Evolutionary conservation across 2,888 invertebrate species (phyloP).

Genomic region (Zygaena filipendulae): DNA sequence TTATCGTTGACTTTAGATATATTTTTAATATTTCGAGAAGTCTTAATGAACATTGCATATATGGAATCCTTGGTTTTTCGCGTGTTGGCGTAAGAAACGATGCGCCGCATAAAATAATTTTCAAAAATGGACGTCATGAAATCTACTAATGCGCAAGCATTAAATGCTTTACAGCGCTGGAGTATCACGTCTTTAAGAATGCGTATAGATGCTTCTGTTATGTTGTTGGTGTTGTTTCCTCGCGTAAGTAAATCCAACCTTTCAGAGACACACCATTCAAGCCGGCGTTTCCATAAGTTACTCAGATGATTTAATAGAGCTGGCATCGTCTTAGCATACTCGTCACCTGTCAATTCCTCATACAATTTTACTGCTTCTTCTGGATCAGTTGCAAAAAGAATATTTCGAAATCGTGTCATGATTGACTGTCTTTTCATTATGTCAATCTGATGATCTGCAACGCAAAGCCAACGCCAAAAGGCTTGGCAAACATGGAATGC

Average conservation of each 20-base stretch:
- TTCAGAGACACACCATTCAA: conserved; percentile 10
- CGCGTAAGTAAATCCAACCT: conserved; percentile 7
- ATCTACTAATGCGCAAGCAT: conserved; percentile 12
- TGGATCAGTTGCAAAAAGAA: not conserved
- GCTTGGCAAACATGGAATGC: conserved; percentile 7
- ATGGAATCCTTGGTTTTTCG: conserved; percentile 8
- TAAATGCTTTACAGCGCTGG: conserved; percentile 14
- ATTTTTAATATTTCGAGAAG: conserved; percentile 11
- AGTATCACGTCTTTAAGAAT: conserved; percentile 12
- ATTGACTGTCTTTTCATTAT: conserved; percentile 2
- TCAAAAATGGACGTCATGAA: conserved; percentile 11
- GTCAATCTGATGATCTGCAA: conserved; percentile 3
- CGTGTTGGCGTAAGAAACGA: not conserved
- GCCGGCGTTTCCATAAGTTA: conserved; percentile 7
- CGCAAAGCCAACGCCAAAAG: conserved; percentile 8
- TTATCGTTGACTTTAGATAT: conserved; percentile 12
- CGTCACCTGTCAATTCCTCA: too few species aligned
- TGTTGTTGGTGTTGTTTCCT: conserved; percentile 12
- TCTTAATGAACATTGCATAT: conserved; percentile 12
- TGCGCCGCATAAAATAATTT: conserved; percentile 5
- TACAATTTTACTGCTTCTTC: conserved; percentile 2
- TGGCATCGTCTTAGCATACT: too few species aligned
- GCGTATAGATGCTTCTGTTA: conserved; percentile 10
- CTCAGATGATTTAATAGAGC: conserved; percentile 8
- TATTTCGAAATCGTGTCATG: too few species aligned